Evolutionary conservation across 2,888 invertebrate species (phyloP).

Genomic region (Noctua janthe): DNA sequence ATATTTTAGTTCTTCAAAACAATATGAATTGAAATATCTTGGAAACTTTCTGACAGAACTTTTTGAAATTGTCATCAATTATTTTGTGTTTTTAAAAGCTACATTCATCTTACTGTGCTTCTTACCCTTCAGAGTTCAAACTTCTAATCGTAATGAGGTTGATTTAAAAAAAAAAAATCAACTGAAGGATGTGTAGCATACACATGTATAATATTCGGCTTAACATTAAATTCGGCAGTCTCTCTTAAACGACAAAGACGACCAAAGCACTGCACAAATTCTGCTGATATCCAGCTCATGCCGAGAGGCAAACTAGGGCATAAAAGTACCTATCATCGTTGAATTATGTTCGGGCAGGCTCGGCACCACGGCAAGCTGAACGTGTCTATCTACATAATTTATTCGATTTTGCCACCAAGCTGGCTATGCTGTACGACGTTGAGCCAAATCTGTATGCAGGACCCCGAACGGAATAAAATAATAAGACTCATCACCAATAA

Average conservation of each 20-base stretch:
- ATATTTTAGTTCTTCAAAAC: constrained; percentile 55
- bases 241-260: no score
- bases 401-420: not conserved
- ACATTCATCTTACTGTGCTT: not conserved
- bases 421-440: no score
- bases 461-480: no score
- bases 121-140: not conserved
- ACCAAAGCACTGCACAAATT: not conserved
- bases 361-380: not conserved
- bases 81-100: not conserved
- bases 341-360: not conserved
- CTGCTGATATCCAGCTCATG: not conserved
- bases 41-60: constrained; percentile 1
- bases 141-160: not conserved
- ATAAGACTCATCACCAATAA: no score
- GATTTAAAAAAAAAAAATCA: not conserved
- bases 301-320: not conserved
- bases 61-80: not conserved
- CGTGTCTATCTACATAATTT: not conserved
- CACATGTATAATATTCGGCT: no score
- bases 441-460: no score
- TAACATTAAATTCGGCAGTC: not conserved
- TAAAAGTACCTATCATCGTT: not conserved
- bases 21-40: not conserved
- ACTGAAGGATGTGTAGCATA: not conserved